These are phyloP conservation scores for Okamejei kenojei DNA, from an alignment of 2,797 vertebrate genomes.

Conservation along the genomic window DNA sequence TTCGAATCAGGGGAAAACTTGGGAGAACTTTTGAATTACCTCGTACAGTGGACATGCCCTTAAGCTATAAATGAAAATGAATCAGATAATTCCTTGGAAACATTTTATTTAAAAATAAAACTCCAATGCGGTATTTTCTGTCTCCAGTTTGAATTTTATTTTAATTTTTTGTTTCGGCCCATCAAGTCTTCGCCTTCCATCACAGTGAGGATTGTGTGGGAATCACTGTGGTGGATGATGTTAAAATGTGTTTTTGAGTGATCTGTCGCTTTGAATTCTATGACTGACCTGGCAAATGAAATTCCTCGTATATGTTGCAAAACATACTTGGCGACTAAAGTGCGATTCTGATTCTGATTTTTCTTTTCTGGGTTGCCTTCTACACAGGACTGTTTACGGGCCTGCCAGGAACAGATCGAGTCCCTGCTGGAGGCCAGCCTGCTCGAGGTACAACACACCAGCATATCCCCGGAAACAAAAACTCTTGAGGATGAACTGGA, in stretches of 20 bases:
- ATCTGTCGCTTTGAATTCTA: too few relatives aligned
- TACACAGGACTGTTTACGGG: constrained; percentile 86
- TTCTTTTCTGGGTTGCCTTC: background rate
- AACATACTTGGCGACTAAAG: too few relatives aligned
- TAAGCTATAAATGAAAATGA: too few relatives aligned
- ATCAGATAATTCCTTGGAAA: too few relatives aligned
- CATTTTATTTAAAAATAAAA: too few relatives aligned
- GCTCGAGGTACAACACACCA: constrained; percentile 84
- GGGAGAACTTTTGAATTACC: too few relatives aligned
- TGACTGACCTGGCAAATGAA: too few relatives aligned
- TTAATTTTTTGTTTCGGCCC: background rate
- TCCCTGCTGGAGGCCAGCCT: constrained; percentile 89
- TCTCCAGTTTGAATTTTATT: background rate
- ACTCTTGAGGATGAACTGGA: constrained; percentile 77
- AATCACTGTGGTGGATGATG: background rate
- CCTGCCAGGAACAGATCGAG: constrained; percentile 97
- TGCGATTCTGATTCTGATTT: too few relatives aligned
- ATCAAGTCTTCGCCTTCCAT: background rate
- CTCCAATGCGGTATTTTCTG: background rate
- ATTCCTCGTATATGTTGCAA: too few relatives aligned
- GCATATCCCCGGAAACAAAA: constrained; percentile 73
- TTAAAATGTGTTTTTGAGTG: background rate
- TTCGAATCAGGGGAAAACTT: too few relatives aligned
- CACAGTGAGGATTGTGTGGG: too few relatives aligned
- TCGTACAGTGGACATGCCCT: too few relatives aligned